Evolutionary conservation across 2,888 invertebrate genomes (phyloP), one percentile per base, ranked within the genome.

Genomic region (Seladonia tumulorum): DNA sequence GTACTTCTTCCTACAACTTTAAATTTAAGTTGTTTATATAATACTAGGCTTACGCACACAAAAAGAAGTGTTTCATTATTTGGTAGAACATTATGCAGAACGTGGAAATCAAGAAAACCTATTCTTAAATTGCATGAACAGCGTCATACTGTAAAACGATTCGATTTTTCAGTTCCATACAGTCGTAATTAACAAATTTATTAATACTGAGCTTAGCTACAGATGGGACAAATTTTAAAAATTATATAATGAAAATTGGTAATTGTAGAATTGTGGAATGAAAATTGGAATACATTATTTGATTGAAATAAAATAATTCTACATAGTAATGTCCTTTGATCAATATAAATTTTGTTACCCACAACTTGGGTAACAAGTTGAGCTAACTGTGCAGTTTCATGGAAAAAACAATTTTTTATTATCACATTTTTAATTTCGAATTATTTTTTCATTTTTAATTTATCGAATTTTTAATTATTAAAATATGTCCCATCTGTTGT

Each of bases 81-180:
- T 85, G 96, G 96, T n/a, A 95, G 95, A 94, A 95, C 96, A 87
- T 90, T 96, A 25, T 95, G 95, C 81, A 94, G 93, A 89, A 95
- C 91, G 71, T 95, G 94, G 94, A 90, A 84, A 73, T 93, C 49
- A 76, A 88, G 49, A 80, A 78, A 87, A 81, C 82, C 85, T 79
- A 81, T 82, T 87, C 79, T 88, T 84, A 86, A 88, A 83, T 85
- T 72, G 68, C 47, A 83, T 5, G 57, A 60, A 25, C 39, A 72
- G 66, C 57, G 53, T 29, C 22, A 57, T 22, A 75, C 47, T 78
- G 84, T 95, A 76, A 91, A 90, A 83, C 92, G 91, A 71, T 97
- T 97, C 94, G 95, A 95, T 86, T 97, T 97, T 94, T 94, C 95
- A 49, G 95, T 95, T 66, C 96, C 96, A 3, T 97, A 97, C 78